phyloP scores from a whole-genome alignment of 1,140 invertebrate genomes.

The Drosophila prosaltans region DNA sequence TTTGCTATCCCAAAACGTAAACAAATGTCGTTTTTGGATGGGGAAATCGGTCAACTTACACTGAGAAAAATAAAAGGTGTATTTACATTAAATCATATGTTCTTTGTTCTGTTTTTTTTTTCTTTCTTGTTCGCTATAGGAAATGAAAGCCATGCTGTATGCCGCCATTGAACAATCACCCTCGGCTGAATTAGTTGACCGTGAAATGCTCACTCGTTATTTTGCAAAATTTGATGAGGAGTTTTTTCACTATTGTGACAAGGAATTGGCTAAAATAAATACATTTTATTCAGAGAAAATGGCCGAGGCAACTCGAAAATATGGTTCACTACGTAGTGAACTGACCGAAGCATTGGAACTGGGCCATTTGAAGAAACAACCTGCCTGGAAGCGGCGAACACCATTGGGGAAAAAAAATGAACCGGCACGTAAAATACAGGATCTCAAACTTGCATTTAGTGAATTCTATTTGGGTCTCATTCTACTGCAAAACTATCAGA shows the following conservation, averaged over 20 bases:
- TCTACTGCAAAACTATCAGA: constrained; percentile 89
- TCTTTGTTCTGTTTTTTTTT: neutral
- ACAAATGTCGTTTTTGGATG: constrained; percentile 25
- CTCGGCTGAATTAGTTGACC: constrained; percentile 87
- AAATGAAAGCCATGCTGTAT: constrained; percentile 91
- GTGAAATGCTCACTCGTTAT: constrained; percentile 88
- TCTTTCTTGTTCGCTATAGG: constrained; percentile 81
- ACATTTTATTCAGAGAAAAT: constrained; percentile 95
- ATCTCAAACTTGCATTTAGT: constrained; percentile 95
- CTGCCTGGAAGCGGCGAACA: constrained; percentile 84
- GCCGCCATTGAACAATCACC: constrained; percentile 89
- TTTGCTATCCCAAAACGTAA: constrained; percentile 64
- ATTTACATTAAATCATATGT: neutral
- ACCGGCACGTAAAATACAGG: constrained; percentile 88
- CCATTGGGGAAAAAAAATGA: constrained; percentile 85
- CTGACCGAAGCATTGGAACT: constrained; percentile 85
- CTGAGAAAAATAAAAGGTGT: neutral
- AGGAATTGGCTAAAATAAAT: constrained; percentile 93
- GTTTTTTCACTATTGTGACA: constrained; percentile 93
- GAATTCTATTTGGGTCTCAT: constrained; percentile 96
- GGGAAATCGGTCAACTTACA: neutral
- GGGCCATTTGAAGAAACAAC: constrained; percentile 79
- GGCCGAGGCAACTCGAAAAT: constrained; percentile 93
- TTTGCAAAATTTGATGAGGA: constrained; percentile 93
- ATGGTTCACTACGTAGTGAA: constrained; percentile 89